Evolutionary conservation across 23 tunicate species (phyloP).

Genomic region (Halocynthia roretzi): DNA sequence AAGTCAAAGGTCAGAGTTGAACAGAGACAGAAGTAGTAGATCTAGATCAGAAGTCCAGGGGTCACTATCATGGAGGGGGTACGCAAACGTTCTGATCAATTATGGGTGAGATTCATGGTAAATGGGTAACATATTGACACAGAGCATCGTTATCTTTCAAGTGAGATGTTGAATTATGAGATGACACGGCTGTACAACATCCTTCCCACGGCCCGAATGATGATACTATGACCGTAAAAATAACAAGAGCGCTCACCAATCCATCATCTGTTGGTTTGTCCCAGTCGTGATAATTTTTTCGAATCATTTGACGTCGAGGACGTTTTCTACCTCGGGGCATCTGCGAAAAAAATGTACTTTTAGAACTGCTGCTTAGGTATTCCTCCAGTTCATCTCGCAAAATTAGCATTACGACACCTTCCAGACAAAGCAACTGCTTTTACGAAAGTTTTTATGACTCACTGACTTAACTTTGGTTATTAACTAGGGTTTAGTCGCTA

Average conservation of each 20-base stretch:
- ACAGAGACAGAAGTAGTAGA: not conserved
- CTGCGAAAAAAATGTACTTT: not conserved
- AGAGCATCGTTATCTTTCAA: too few relatives aligned
- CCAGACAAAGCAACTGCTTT: too few relatives aligned
- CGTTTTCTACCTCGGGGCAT: constrained; percentile 36
- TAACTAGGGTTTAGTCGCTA: too few relatives aligned
- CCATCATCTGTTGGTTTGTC: constrained; percentile 90
- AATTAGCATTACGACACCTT: too few relatives aligned
- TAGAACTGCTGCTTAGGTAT: too few relatives aligned
- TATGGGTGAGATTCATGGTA: too few relatives aligned
- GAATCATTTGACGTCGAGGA: constrained; percentile 33
- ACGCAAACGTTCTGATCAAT: not conserved
- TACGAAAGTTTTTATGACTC: too few relatives aligned
- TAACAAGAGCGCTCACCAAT: constrained; percentile 20
- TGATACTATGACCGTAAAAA: not conserved
- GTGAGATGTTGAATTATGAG: too few relatives aligned
- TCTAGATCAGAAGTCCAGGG: not conserved
- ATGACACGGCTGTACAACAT: too few relatives aligned
- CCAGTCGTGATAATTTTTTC: constrained; percentile 76
- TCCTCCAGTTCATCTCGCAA: too few relatives aligned
- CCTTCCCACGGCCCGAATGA: not conserved
- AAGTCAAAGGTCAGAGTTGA: not conserved
- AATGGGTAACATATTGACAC: too few relatives aligned
- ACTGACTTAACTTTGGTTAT: too few relatives aligned
- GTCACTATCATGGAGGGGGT: constrained; percentile 1